Conservation (phyloP, 2,888 invertebrate species). For the Hermaeophaga mercurialis region DNA sequence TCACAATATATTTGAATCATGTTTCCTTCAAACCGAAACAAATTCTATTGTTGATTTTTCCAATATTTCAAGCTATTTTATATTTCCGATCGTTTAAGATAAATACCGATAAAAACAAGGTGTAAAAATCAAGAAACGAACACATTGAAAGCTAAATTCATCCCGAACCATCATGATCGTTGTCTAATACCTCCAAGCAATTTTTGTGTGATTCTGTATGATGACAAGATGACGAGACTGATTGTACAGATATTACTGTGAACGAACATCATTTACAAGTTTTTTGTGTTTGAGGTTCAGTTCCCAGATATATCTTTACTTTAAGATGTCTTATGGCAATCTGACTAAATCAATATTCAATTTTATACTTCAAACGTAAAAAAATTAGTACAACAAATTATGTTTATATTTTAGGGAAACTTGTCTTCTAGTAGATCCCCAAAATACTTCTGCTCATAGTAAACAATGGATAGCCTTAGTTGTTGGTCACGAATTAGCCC, state of each 20-base stretch:
- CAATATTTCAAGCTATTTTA: no score
- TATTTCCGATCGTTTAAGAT: no score
- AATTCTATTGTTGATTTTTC: no score
- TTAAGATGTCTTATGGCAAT: not conserved
- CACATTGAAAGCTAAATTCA: no score
- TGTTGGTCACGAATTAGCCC: conserved; percentile 91
- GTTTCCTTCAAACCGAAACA: no score
- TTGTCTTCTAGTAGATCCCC: conserved; percentile 86
- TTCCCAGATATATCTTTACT: not conserved
- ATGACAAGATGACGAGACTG: not conserved
- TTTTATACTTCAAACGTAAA: no score
- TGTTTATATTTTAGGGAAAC: conserved; percentile 69
- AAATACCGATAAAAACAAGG: no score
- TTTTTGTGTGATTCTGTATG: no score
- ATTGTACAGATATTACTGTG: not conserved
- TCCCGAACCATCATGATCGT: no score
- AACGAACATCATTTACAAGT: not conserved
- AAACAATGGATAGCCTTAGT: conserved; percentile 88
- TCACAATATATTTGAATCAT: no score
- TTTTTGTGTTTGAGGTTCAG: not conserved
- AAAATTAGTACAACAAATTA: not conserved
- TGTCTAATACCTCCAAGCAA: no score
- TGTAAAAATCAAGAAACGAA: no score
- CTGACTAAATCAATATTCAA: not conserved
- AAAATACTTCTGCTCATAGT: conserved; percentile 83